phyloP scores from a whole-genome alignment of 2,113 vertebrate genomes.

The Zootoca vivipara region DNA sequence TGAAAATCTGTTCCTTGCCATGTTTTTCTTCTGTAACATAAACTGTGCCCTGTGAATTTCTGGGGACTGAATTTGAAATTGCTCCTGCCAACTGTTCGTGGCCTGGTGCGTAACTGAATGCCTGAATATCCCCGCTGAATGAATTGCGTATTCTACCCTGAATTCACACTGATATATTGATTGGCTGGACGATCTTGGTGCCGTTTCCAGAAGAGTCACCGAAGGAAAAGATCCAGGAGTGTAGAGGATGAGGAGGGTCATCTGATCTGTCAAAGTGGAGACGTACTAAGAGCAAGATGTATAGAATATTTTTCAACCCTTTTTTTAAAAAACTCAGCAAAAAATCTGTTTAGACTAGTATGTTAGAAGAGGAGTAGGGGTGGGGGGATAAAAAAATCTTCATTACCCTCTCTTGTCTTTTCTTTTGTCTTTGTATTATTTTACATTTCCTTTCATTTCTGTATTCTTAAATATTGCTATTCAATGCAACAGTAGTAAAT shows the following conservation, averaged over 20 bases:
- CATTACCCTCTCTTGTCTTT: slow-evolving; percentile 82
- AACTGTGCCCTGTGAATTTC: slow-evolving; percentile 99
- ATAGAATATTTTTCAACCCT: slow-evolving; percentile 87
- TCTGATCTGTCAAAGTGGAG: slow-evolving; percentile 98
- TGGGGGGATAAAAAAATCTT: slow-evolving; percentile 80
- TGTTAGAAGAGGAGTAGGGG: slow-evolving; percentile 70
- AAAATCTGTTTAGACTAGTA: slow-evolving; percentile 82
- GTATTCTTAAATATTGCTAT: slow-evolving; percentile 80
- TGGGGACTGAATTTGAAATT: slow-evolving; percentile 98
- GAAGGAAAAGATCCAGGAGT: slow-evolving; percentile 94
- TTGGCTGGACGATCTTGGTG: slow-evolving; percentile 81
- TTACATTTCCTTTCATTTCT: slow-evolving; percentile 79
- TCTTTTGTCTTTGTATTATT: slow-evolving; percentile 80
- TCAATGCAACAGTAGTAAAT: slow-evolving; percentile 77
- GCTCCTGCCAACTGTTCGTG: slow-evolving; percentile 93
- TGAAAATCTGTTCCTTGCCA: slow-evolving; percentile 99
- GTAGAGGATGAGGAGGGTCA: slow-evolving; percentile 98
- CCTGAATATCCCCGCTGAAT: slow-evolving; percentile 91
- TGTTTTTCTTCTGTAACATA: slow-evolving; percentile 99
- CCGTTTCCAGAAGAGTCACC: slow-evolving; percentile 91
- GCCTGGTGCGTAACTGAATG: slow-evolving; percentile 90
- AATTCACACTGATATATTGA: slow-evolving; percentile 83
- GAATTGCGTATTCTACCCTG: slow-evolving; percentile 92
- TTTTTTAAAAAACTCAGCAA: slow-evolving; percentile 79
- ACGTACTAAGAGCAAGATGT: slow-evolving; percentile 96